Evolutionary conservation across 2,797 vertebrate species (phyloP), one percentile per base, ranked within the genome.

Genomic region (Geranospiza caerulescens): DNA sequence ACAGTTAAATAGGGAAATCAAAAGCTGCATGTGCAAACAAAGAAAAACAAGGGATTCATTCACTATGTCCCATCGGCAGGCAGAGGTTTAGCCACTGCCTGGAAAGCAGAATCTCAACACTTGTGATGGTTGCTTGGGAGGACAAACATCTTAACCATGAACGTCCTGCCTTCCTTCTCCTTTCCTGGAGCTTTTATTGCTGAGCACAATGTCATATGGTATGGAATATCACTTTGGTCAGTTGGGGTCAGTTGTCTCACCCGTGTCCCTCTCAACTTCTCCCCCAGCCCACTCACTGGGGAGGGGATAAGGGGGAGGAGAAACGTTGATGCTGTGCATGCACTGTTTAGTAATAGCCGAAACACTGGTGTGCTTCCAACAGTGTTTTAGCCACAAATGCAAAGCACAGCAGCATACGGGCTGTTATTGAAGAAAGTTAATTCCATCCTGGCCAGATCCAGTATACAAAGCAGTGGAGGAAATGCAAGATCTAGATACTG

Each of bases 241-340:
- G 9, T 4, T 82, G 11, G 5, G 16, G 47, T 27, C 34, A 44
- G 19, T 29, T 29, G 11, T 50, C 25, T 50, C 34, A 75, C 31
- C 19, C 75, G 7, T 45, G 19, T 45, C 12, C 11, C 7, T 42
- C 27, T 15, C 68, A 89, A 2, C 4, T 40, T 74, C 40, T 79
- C 45, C 12, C 23, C 29, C 19, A 62, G 8, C 3, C 5, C 29
- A 36, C 18, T 17, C 53, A 34, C 18, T 45, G 18, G 31, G 13
- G 15, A 50, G 2, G 3, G 4, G 5, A 4, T 6, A 50, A 71
- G 3, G 3, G 6, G 17, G 8, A 56, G 11, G 16, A 8, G 72
- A 60, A 60, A 2, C 13, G 31, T 48, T 19, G 34, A 27, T 6
- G 2, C 18, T 48, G 4, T 82, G 11, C 6, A 44, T 55, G 6